A percentile compares a stretch with the other conserved stretches of the same genome.
These are phyloP conservation scores for Antechinus flavipes DNA, from an alignment of 2,113 vertebrate genomes.

Conservation along the genomic window DNA sequence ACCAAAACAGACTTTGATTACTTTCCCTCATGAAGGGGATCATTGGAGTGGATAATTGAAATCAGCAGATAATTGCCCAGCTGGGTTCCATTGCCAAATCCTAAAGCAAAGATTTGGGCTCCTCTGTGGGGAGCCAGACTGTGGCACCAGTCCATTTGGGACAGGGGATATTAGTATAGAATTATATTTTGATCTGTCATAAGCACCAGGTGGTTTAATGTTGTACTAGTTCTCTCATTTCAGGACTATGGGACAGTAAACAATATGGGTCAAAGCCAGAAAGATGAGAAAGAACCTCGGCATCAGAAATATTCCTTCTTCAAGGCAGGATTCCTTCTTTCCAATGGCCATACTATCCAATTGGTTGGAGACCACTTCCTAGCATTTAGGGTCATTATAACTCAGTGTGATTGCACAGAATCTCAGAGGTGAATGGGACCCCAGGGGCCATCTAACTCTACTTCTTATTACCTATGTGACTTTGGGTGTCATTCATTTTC, in stretches of 20 bases:
- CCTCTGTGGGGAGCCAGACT: neutral
- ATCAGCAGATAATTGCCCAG: neutral
- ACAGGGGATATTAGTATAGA: neutral
- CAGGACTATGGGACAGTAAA: neutral
- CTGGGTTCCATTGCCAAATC: neutral
- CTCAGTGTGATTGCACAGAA: neutral
- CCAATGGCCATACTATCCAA: neutral
- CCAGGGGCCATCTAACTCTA: neutral
- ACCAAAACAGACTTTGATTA: neutral
- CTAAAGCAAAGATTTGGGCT: neutral
- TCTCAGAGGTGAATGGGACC: neutral
- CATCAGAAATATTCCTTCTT: neutral
- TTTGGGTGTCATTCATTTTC: neutral
- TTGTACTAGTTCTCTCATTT: neutral
- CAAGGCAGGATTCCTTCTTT: neutral
- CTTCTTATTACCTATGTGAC: neutral
- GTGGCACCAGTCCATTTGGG: neutral
- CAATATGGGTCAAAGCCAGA: neutral
- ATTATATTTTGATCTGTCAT: neutral
- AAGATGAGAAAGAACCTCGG: neutral
- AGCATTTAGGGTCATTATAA: neutral
- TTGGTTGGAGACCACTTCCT: neutral
- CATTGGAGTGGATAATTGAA: slow-evolving; percentile 6
- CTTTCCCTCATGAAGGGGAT: neutral
- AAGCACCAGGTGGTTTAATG: neutral